Evolutionary conservation across 2,888 invertebrate genomes (phyloP), one percentile per base, ranked within the genome.

Genomic region (Sinodicranocentrus sp.): DNA sequence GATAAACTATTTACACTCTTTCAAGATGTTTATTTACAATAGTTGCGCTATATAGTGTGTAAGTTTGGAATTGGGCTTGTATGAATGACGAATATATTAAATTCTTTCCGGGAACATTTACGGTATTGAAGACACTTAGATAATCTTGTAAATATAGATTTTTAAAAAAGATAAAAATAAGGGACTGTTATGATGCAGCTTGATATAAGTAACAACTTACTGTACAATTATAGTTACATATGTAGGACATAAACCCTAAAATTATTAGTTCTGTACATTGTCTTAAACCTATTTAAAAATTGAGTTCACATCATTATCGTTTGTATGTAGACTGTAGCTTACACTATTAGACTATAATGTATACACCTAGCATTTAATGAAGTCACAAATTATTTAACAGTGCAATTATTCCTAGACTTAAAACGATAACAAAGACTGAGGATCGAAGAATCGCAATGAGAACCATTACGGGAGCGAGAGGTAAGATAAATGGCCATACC

Each of bases 221-320:
- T 61, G 33, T 61, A 28, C 52, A 61, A 61, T 72, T 57, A 39
- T 26, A 73, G 10, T 10, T 54, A 10, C 25, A 57, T 13, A 23
- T 6, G 48, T 48, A 48, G 48, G 25, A 57, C 15, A 13, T 57
- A 54, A 71, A 54, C 19, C 71, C 57, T 54, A 71, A 57, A 71
- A 54, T 52, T 57, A 71, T n/a, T 57, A 71, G 48, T 8, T 15
- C 75, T 61, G 61, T 75, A 75, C 63, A 63, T 17, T 63, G 26
- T 59, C 71, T 71, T 70, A 79, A 79, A 71, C 28, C 82, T 82
- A 82, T 33, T 82, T 82, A 82, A 82, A 82, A 82, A 82, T 82
- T 82, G 82, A 82, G 82, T 82, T 82, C 63, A 82, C 68, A 57
- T 59, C 48, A 48, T 70, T 67, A 70, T 25, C 67, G 17, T 39